A percentile compares a stretch with the other conserved stretches of the same genome.
Evolutionary conservation across 2,888 invertebrate genomes (phyloP).

Genomic region (Mesopsocus fuscifrons): DNA sequence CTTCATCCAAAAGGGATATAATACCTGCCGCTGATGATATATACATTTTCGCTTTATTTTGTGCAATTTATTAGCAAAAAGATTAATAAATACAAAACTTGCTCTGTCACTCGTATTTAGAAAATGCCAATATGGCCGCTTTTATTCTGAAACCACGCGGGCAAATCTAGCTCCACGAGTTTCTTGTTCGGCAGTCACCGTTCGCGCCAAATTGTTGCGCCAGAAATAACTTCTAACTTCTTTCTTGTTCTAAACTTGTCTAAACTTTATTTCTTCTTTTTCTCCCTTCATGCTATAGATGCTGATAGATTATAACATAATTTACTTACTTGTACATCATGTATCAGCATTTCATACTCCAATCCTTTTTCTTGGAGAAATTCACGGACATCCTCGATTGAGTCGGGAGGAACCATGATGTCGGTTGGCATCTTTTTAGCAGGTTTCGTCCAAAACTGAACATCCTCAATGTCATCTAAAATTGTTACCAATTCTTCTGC

Average conservation of each 20-base stretch:
- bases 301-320: no score
- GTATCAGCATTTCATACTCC: conserved; percentile 43
- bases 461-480: conserved; percentile 30
- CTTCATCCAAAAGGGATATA: conserved; percentile 87
- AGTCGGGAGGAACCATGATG: conserved; percentile 49
- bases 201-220: no score
- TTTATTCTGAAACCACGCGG: no score
- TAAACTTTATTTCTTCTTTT: no score
- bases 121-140: no score
- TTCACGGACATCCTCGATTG: conserved; percentile 35
- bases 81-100: conserved; percentile 7
- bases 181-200: no score
- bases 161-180: no score
- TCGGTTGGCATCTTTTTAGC: conserved; percentile 38
- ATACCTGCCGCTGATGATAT: conserved; percentile 50
- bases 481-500: conserved; percentile 29
- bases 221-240: no score
- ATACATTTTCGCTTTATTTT: conserved; percentile 5
- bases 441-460: conserved; percentile 40
- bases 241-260: no score
- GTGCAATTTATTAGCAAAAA: conserved; percentile 13
- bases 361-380: conserved; percentile 40
- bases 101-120: background rate
- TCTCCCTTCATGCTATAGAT: no score
- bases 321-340: conserved; percentile 43